phyloP scores from a whole-genome alignment of 2,888 invertebrate genomes.

The Melipona bicolor region DNA sequence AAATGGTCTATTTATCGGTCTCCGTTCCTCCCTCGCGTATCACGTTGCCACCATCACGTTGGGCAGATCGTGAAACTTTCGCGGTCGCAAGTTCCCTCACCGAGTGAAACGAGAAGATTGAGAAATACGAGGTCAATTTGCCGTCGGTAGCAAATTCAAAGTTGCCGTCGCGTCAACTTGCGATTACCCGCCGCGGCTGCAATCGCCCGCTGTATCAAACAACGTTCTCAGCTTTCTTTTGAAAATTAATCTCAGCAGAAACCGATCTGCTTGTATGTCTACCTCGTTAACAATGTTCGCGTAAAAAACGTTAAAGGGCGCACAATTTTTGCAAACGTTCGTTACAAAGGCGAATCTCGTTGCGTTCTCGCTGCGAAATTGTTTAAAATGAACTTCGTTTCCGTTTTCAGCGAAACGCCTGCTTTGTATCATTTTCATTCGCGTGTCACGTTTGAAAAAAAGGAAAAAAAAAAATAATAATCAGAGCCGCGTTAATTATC shows the following conservation, averaged over 20 bases:
- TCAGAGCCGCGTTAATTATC: not conserved
- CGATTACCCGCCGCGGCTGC: conserved; percentile 37
- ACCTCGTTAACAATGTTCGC: not conserved
- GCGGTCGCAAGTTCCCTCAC: conserved; percentile 18
- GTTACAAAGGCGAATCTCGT: not conserved
- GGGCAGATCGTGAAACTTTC: conserved; percentile 48
- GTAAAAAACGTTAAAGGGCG: not conserved
- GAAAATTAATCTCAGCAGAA: not conserved
- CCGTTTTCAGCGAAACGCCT: not conserved
- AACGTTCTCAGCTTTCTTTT: not conserved
- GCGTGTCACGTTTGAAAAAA: not conserved
- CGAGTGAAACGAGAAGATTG: conserved; percentile 55
- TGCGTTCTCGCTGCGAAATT: not conserved
- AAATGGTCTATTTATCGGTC: conserved; percentile 44
- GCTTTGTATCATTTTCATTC: no score
- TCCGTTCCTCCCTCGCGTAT: conserved; percentile 13
- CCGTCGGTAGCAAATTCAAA: conserved; percentile 7
- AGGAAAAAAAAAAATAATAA: no score
- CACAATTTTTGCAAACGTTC: not conserved
- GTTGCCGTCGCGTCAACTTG: conserved; percentile 35
- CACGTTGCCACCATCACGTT: not conserved
- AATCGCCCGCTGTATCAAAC: conserved; percentile 4
- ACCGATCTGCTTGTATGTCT: not conserved
- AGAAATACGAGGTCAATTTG: conserved; percentile 61
- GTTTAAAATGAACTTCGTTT: not conserved